Evolutionary conservation across 2,113 vertebrate genomes (phyloP).

Genomic region (Nothocercus julius): DNA sequence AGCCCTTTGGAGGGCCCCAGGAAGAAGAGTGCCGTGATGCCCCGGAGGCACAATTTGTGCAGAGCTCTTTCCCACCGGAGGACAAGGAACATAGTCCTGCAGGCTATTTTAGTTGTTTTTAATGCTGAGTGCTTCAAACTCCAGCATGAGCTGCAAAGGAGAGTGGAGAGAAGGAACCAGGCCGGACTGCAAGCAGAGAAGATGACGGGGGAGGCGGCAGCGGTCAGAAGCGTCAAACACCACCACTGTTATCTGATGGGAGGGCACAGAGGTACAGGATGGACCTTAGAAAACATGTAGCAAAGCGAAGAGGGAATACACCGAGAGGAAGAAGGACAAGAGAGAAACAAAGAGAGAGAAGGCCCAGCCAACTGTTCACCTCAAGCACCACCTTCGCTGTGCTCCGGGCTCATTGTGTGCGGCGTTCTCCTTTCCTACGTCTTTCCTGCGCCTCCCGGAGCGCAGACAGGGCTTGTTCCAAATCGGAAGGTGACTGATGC

Average conservation of each 20-base stretch:
- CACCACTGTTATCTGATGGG: background rate
- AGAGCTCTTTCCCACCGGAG: background rate
- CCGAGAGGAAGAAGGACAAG: conserved; percentile 20
- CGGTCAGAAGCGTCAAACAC: background rate
- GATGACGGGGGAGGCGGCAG: background rate
- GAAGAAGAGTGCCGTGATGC: background rate
- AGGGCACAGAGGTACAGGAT: conserved; percentile 13
- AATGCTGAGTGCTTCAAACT: background rate
- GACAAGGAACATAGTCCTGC: background rate
- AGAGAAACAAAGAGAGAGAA: conserved; percentile 36
- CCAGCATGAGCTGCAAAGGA: background rate
- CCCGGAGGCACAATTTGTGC: background rate
- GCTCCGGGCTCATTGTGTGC: conserved; percentile 41
- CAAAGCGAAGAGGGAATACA: conserved; percentile 2
- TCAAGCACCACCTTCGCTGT: conserved; percentile 34
- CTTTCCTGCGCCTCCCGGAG: conserved; percentile 49
- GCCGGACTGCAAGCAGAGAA: background rate
- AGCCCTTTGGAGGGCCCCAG: background rate
- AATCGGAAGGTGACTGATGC: conserved; percentile 30
- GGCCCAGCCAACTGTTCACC: conserved; percentile 8
- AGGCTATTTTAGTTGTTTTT: background rate
- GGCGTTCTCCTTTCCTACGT: conserved; percentile 18
- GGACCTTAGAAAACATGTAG: background rate
- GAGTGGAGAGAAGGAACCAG: background rate
- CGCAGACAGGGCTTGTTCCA: conserved; percentile 30